Evolutionary conservation across 2,888 invertebrate genomes (phyloP), one percentile per base, ranked within the genome.

Genomic region (Ormyrus rosae): DNA sequence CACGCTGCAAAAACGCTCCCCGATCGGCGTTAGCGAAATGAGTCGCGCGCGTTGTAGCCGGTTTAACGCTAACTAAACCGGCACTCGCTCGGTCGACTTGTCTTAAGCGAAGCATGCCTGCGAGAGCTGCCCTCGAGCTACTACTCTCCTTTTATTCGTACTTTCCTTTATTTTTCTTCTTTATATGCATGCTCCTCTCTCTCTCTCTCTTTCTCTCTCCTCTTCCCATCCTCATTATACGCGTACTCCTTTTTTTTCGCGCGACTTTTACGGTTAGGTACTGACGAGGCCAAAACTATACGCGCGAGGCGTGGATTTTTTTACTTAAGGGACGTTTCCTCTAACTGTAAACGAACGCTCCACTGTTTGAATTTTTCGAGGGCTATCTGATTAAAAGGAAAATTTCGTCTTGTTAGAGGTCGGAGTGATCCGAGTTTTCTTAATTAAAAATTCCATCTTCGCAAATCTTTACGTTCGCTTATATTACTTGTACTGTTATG

Each of bases 21-120:
- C 48, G n/a, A 8, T 7, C 10, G 9, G 53, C 46, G 55, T 11
- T 34, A 34, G 34, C 34, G 34, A 34, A 4, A 11, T 45, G 55
- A 34, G 45, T 55, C 11, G 2, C 46, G 56, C 34, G n/a, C 34
- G 69, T 7, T 1, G 55, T 34, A 11, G 70, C 58, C 61, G 72
- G 68, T 53, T 72, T 73, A 58, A 69, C 63, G 73, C 11, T 58
- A 73, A 81, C 81, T 81, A 73, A 80, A 73, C 68, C 56, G 69
- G 51, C 58, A 10, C 13, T 69, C 69, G 45, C 51, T 51, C 11
- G 19, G 82, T 81, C 85, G 85, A 85, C 87, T 85, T 85, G 86
- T 88, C 87, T 88, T 86, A 87, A 87, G 83, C 86, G 80, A 53
- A 80, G 80, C 78, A 34, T 34, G 34, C 34, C 34, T 34, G 83